phyloP scores from a whole-genome alignment of 2,888 invertebrate species.

The Limnephilus auricula region DNA sequence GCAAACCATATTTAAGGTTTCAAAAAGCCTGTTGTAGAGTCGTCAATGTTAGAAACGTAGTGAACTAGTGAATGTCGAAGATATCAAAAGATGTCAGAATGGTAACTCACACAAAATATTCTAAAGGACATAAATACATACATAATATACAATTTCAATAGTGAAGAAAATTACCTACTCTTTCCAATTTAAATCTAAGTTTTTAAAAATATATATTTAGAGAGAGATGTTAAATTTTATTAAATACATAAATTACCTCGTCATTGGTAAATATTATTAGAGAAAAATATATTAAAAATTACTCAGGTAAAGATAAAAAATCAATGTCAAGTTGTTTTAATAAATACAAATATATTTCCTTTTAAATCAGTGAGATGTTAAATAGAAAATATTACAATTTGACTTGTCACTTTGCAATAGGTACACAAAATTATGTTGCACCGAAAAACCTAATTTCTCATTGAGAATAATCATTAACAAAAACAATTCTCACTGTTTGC shows the following conservation, averaged over 20 bases:
- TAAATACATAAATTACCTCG: constrained; percentile 30
- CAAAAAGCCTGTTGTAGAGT: neutral
- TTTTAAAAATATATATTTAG: constrained; percentile 29
- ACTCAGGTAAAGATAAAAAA: constrained; percentile 34
- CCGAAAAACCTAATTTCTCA: neutral
- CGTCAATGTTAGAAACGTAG: neutral
- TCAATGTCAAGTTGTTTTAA: constrained; percentile 33
- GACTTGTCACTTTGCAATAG: neutral
- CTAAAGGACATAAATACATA: neutral
- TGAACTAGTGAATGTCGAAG: neutral
- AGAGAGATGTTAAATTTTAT: constrained; percentile 46
- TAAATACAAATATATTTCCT: constrained; percentile 28
- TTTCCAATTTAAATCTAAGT: constrained; percentile 2
- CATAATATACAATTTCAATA: neutral
- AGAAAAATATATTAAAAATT: constrained; percentile 43
- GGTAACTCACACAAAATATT: constrained; percentile 22
- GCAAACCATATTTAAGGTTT: neutral
- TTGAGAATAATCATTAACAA: neutral
- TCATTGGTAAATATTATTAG: constrained; percentile 33
- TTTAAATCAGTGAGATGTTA: neutral
- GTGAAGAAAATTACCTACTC: neutral
- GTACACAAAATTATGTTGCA: neutral
- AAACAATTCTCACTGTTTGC: neutral
- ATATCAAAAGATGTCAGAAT: neutral
- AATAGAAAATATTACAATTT: neutral